Evolutionary conservation across 2,888 invertebrate species (phyloP), one percentile per base, ranked within the genome.

Genomic region (Drosophila subquinaria): DNA sequence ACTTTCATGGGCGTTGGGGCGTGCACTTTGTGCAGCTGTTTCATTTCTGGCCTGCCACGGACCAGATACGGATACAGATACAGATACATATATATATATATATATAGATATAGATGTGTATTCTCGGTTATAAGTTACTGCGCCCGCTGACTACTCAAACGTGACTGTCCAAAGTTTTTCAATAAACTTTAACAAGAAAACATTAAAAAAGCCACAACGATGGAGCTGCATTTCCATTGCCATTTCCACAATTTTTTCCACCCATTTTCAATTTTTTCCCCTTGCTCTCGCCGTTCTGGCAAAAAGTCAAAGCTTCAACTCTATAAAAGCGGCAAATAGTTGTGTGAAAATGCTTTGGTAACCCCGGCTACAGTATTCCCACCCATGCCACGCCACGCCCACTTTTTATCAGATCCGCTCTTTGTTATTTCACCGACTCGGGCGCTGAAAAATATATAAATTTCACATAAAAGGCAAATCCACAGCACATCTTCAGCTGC

Each of bases 151-250:
- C 86, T 89, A 86, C 88, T 86, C 90, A 86, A 89, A 86, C 86
- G 86, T 86, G 90, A 88, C 86, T 88, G 86, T 76, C 83, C 83
- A 86, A 86, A 89, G 88, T 86, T 86, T 89, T 86, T 86, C 90
- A 89, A 86, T 86, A 86, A 86, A 86, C 88, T 89, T 86, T 82
- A 86, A 86, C 89, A 86, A 89, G 85, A 89, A 86, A 89, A 86
- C 88, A 89, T 88, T 88, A 86, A 88, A 89, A 89, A 89, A 89
- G 88, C 85, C 85, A 88, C 89, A 86, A 85, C 78, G 80, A 57
- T 76, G 73, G 47, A 61, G 76, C 74, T 1, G 63, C 70, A 84
- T 76, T 84, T 89, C 81, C 77, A 82, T 76, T 79, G 76, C 78
- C 84, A 47, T 63, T 60, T 42, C 13, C 30, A 0, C 13, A 61